Evolutionary conservation across 2,888 invertebrate genomes (phyloP).

Genomic region (Isoperla grammatica): DNA sequence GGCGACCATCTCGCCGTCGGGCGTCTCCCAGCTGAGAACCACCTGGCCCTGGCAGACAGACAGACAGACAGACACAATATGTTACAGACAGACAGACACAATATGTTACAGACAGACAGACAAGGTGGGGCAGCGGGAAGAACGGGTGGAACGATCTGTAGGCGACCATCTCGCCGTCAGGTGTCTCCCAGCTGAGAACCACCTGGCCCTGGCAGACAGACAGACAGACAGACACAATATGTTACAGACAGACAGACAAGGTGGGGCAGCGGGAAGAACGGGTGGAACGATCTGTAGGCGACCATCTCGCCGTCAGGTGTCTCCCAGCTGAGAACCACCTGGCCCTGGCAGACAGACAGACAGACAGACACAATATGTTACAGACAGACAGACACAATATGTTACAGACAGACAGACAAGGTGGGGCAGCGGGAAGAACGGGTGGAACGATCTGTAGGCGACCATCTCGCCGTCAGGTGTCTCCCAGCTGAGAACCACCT

Average conservation of each 20-base stretch:
- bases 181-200: conserved; percentile 60
- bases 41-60: conserved; percentile 45
- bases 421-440: conserved; percentile 64
- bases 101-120: too few species aligned
- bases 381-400: too few species aligned
- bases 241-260: too few species aligned
- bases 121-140: conserved; percentile 58
- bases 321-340: conserved; percentile 58
- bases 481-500: conserved; percentile 58
- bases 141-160: conserved; percentile 67
- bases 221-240: too few species aligned
- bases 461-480: conserved; percentile 70
- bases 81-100: too few species aligned
- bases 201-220: conserved; percentile 50
- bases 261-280: conserved; percentile 64
- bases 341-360: too few species aligned
- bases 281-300: conserved; percentile 63
- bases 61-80: too few species aligned
- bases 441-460: conserved; percentile 63
- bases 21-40: conserved; percentile 60
- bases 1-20: conserved; percentile 70
- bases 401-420: too few species aligned
- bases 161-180: conserved; percentile 70
- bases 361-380: too few species aligned
- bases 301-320: conserved; percentile 70